Evolutionary conservation across 2,797 vertebrate species (phyloP), one percentile per base, ranked within the genome.

Genomic region (Apodemus agrarius): DNA sequence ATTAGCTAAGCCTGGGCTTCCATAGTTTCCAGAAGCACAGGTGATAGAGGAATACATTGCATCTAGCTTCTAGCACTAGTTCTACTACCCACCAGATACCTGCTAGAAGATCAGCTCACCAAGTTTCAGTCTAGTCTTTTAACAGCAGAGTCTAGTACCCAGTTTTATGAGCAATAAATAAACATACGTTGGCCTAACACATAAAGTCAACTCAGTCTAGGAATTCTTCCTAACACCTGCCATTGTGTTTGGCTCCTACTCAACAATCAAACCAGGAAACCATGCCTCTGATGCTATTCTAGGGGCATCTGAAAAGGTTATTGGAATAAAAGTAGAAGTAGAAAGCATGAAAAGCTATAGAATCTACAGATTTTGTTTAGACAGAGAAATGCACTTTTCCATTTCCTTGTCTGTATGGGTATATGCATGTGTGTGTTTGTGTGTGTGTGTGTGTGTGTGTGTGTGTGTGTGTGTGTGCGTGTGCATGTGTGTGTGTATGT

Each of bases 41-140:
- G 24, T 4, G 2, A 0, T 4, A 17, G 14, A 26, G 6, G 57
- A 16, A 0, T 7, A 11, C 19, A 22, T 19, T 3, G 52, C 37
- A 1, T 3, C 10, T 14, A 54, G 14, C 1, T 54, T 59, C 6
- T 21, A 63, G 61, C 21, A 59, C 57, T 29, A 13, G 3, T 19
- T 13, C 52, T 61, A 26, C 31, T 26, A 1, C 29, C 6, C 7
- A 22, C 34, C 40, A 31, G 11, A 46, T 63, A 82, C 19, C 21
- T 13, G 0, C 49, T 37, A 29, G 46, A 65, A 21, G 0, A 2
- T 1, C 19, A 19, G 24, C 31, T 89, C n/a, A 0, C 2, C 4
- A 43, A 31, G 31, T 67, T 67, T 87, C 69, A 52, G 57, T 92
- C 13, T 75, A 7, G 6, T 24, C 24, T 72, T 16, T 65, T 19